Percentiles rank a stretch among this genome's conserved stretches.
phyloP scores from a whole-genome alignment of 1,140 invertebrate genomes.

The Drosophila ambigua region DNA sequence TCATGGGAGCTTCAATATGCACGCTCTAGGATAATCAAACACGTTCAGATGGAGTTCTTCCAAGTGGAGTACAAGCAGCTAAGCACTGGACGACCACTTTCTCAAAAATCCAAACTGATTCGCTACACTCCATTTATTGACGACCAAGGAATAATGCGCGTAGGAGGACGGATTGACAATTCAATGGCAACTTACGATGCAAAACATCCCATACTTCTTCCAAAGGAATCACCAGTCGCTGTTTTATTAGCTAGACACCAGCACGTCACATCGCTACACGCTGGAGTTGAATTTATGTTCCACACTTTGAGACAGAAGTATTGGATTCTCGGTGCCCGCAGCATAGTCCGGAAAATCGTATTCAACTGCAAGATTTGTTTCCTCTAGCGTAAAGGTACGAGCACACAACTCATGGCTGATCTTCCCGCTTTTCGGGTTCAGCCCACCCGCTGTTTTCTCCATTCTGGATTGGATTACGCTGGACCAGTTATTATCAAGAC shows the following conservation, averaged over 20 bases:
- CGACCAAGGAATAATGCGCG: neutral
- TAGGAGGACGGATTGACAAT: neutral
- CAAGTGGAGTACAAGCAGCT: neutral
- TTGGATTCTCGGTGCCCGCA: neutral
- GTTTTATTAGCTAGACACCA: neutral
- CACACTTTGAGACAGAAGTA: slow-evolving; percentile 1
- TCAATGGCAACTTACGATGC: too few species aligned
- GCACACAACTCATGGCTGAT: neutral
- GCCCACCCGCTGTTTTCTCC: too few species aligned
- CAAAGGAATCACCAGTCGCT: too few species aligned
- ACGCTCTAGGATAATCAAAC: neutral
- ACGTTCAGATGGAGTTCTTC: neutral
- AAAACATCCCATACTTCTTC: too few species aligned
- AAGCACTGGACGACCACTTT: too few species aligned
- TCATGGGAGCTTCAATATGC: neutral
- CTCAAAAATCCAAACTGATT: neutral
- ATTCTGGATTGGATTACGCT: neutral
- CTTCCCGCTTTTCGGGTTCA: neutral
- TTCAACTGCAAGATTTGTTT: slow-evolving; percentile 4
- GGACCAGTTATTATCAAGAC: neutral
- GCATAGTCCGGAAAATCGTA: slow-evolving; percentile 1
- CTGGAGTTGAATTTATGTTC: slow-evolving; percentile 1
- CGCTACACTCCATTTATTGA: neutral
- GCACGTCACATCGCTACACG: neutral
- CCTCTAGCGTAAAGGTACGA: neutral